Evolutionary conservation across 2,888 invertebrate genomes (phyloP).

Genomic region (Myopa tessellatipennis): DNA sequence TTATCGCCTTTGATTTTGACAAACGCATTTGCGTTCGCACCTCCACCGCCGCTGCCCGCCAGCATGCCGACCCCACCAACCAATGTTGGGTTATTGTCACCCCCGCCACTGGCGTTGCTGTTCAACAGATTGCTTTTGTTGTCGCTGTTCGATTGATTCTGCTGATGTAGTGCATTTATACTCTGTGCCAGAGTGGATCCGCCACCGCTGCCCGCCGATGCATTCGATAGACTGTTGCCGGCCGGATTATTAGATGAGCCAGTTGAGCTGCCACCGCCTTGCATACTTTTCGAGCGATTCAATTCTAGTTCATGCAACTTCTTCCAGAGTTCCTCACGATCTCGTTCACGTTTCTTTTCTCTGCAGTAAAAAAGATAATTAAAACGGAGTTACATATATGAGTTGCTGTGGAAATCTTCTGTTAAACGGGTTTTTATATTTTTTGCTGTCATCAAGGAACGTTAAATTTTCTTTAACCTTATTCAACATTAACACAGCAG

Average conservation of each 20-base stretch:
- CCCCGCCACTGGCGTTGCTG: constrained; percentile 55
- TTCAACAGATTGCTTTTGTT: constrained; percentile 53
- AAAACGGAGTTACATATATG: not conserved
- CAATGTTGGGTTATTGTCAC: constrained; percentile 62
- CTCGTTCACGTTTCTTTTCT: constrained; percentile 79
- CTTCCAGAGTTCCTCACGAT: constrained; percentile 98
- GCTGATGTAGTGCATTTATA: constrained; percentile 59
- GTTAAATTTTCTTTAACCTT: too few species aligned
- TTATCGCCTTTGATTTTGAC: constrained; percentile 60
- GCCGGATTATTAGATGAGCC: constrained; percentile 54
- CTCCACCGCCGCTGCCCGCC: constrained; percentile 51
- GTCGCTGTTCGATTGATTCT: constrained; percentile 64
- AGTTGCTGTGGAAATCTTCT: not conserved
- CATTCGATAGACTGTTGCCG: constrained; percentile 43
- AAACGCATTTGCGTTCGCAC: constrained; percentile 50
- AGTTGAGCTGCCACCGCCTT: constrained; percentile 54
- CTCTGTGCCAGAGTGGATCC: constrained; percentile 53
- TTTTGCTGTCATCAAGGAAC: too few species aligned
- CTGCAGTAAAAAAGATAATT: constrained; percentile 50
- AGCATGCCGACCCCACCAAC: constrained; percentile 51
- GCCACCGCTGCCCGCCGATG: constrained; percentile 49
- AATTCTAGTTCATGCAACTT: constrained; percentile 91
- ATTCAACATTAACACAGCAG: not conserved
- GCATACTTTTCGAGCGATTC: constrained; percentile 68
- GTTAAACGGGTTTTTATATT: not conserved